Conservation (phyloP, 2,888 invertebrate species). For the Tetragnatha montana region DNA sequence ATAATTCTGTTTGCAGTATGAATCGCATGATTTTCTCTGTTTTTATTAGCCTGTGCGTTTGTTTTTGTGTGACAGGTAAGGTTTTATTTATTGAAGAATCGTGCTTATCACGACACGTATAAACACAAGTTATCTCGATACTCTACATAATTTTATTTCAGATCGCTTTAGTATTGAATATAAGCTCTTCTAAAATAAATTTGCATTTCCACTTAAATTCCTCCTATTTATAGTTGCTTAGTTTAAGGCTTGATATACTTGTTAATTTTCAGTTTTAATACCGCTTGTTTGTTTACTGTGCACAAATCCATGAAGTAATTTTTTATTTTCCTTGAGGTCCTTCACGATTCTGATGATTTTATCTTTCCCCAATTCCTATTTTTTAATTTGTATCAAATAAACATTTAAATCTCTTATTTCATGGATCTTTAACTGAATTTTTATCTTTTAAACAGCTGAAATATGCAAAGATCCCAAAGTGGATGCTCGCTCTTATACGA, state of each 20-base stretch:
- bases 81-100: neutral
- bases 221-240: neutral
- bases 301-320: too few species aligned
- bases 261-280: neutral
- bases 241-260: neutral
- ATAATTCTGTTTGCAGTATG: neutral
- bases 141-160: neutral
- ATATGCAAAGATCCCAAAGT: constrained; percentile 63
- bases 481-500: constrained; percentile 82
- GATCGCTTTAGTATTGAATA: neutral
- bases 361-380: neutral
- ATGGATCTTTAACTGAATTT: neutral
- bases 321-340: too few species aligned
- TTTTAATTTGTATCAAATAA: neutral
- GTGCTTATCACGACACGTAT: too few species aligned
- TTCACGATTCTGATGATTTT: neutral
- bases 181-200: neutral
- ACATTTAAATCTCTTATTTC: neutral
- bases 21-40: neutral
- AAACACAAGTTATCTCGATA: too few species aligned
- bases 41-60: neutral
- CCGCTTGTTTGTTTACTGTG: neutral
- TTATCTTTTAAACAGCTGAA: constrained; percentile 41
- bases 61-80: neutral
- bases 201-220: neutral